These are phyloP conservation scores for Tiaroga cobitis DNA, from an alignment of 2,797 vertebrate genomes.

Conservation along the genomic window DNA sequence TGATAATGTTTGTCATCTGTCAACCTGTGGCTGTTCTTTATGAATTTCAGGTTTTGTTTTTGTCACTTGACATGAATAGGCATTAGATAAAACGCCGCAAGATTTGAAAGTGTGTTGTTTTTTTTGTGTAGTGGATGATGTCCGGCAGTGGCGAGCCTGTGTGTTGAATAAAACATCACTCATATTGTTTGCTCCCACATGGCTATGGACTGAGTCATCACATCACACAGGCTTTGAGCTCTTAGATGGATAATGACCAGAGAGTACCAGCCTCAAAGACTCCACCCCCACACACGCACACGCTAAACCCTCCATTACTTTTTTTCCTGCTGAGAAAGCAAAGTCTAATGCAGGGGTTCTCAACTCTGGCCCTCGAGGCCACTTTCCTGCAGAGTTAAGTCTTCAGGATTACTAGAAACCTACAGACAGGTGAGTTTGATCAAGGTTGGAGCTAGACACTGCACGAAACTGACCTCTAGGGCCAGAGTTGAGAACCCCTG, in stretches of 20 bases:
- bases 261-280: slow-evolving; percentile 54
- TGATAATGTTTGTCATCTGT: slow-evolving; percentile 2
- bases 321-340: slow-evolving; percentile 4
- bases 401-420: neutral
- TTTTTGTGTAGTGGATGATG: slow-evolving; percentile 41
- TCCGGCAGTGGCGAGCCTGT: slow-evolving; percentile 4
- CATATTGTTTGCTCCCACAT: slow-evolving; percentile 52
- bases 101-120: slow-evolving; percentile 17
- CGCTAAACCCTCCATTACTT: slow-evolving; percentile 45
- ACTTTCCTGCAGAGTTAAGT: neutral
- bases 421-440: neutral
- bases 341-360: neutral
- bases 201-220: slow-evolving; percentile 52
- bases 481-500: neutral
- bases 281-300: slow-evolving; percentile 27
- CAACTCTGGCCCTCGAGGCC: neutral
- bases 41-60: slow-evolving; percentile 10
- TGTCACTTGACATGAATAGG: slow-evolving; percentile 23
- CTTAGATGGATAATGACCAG: slow-evolving; percentile 54
- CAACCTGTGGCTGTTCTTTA: neutral
- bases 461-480: neutral
- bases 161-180: slow-evolving; percentile 65
- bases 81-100: neutral
- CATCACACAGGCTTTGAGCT: slow-evolving; percentile 55
- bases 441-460: neutral